Evolutionary conservation across 2,888 invertebrate species (phyloP).

Genomic region (Sarcophaga variegata): DNA sequence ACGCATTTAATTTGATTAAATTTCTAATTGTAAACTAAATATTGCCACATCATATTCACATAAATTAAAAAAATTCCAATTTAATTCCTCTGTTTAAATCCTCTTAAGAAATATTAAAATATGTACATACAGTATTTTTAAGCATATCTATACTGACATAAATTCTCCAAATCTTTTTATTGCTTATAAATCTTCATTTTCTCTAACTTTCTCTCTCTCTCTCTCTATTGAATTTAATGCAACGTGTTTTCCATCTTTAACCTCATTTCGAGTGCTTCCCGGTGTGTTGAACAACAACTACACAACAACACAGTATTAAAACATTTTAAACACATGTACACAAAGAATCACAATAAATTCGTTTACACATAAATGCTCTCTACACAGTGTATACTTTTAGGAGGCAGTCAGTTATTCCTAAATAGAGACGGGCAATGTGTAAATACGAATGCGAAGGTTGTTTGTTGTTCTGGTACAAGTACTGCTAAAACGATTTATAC

Average conservation of each 20-base stretch:
- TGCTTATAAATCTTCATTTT: not conserved
- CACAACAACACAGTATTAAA: not conserved
- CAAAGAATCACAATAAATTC: conserved; percentile 29
- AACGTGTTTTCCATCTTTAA: conserved; percentile 3
- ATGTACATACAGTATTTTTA: not conserved
- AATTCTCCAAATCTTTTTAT: not conserved
- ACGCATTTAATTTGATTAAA: too few relatives aligned
- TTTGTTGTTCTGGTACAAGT: not conserved
- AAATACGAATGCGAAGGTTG: not conserved
- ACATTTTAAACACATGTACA: conserved; percentile 17
- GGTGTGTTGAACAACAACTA: conserved; percentile 14
- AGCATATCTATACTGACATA: not conserved
- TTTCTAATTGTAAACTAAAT: too few relatives aligned
- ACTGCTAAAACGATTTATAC: too few relatives aligned
- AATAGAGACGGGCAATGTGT: not conserved
- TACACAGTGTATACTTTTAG: conserved; percentile 2
- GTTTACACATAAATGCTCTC: conserved; percentile 23
- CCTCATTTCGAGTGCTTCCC: not conserved
- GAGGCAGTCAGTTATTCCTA: not conserved
- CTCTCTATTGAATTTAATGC: not conserved
- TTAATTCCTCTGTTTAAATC: not conserved
- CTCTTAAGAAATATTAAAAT: not conserved
- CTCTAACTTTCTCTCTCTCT: not conserved
- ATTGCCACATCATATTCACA: too few relatives aligned
- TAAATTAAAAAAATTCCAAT: too few relatives aligned